A percentile compares a stretch with the other conserved stretches of the same genome.
Conservation (phyloP, 2,888 invertebrate species). For the Blera fallax region DNA sequence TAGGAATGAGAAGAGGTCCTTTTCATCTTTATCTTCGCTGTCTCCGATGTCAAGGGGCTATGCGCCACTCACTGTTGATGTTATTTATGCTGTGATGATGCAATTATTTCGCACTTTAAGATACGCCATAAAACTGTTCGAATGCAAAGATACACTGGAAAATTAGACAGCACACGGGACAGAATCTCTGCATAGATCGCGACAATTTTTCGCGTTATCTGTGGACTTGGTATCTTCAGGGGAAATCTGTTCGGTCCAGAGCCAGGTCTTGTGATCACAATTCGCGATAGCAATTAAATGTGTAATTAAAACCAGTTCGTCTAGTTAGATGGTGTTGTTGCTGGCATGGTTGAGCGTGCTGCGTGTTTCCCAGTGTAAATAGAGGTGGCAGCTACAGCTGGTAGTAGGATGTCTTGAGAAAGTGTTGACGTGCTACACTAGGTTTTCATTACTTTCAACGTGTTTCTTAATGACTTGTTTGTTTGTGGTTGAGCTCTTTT, state of each 20-base stretch:
- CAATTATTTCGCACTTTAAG: constrained; percentile 66
- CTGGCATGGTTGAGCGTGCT: constrained; percentile 4
- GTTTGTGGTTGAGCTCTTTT: constrained; percentile 20
- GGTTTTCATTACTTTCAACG: constrained; percentile 53
- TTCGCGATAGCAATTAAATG: constrained; percentile 65
- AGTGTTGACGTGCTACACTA: constrained; percentile 68
- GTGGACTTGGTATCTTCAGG: constrained; percentile 22
- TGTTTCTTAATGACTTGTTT: constrained; percentile 67
- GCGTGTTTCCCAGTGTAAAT: constrained; percentile 36
- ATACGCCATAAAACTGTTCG: constrained; percentile 58
- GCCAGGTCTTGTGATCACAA: constrained; percentile 53
- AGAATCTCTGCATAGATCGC: constrained; percentile 61
- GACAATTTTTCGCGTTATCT: constrained; percentile 64
- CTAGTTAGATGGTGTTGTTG: constrained; percentile 48
- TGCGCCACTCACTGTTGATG: constrained; percentile 36
- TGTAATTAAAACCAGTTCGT: constrained; percentile 69
- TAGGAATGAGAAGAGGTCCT: constrained; percentile 8
- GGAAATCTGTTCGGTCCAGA: constrained; percentile 24
- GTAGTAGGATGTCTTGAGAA: constrained; percentile 56
- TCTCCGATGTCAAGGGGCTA: constrained; percentile 30
- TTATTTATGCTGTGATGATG: constrained; percentile 68
- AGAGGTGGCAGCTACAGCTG: constrained; percentile 55
- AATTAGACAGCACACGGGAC: constrained; percentile 54
- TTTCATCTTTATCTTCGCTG: constrained; percentile 9
- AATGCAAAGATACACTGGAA: constrained; percentile 44